Evolutionary conservation across 92 coral and sea anemone species (phyloP).

Genomic region (Epizoanthus stellaris): DNA sequence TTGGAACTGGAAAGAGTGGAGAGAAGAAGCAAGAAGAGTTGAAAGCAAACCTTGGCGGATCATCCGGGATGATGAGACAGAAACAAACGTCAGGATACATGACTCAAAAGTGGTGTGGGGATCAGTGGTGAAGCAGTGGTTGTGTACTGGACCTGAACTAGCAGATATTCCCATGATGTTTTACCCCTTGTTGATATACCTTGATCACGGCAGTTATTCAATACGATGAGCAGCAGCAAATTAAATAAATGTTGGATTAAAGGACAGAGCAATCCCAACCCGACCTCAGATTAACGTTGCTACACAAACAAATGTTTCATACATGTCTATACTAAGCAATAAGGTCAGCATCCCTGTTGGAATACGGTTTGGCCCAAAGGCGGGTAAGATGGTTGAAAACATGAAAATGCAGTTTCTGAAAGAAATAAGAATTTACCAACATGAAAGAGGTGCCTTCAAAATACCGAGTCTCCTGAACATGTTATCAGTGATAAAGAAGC

Average conservation of each 20-base stretch:
- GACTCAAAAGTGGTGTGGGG: conserved; percentile 38
- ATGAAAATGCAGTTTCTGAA: conserved; percentile 58
- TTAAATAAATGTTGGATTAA: conserved; percentile 46
- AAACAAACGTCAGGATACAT: conserved; percentile 60
- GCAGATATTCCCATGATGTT: conserved; percentile 31
- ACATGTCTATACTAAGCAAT: conserved; percentile 52
- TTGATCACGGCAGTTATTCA: conserved; percentile 47
- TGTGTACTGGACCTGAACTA: conserved; percentile 48
- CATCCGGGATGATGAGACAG: conserved; percentile 51
- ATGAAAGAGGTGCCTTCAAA: conserved; percentile 22
- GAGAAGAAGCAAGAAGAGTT: conserved; percentile 46
- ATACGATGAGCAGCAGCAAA: conserved; percentile 51
- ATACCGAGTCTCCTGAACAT: not conserved
- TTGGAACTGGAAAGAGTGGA: conserved; percentile 50
- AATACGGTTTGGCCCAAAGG: conserved; percentile 41
- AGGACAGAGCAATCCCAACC: conserved; percentile 51
- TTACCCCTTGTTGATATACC: conserved; percentile 48
- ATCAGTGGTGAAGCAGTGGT: conserved; percentile 51
- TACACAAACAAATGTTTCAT: conserved; percentile 53
- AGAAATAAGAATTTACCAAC: conserved; percentile 33
- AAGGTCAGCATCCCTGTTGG: conserved; percentile 55
- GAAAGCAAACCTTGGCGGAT: conserved; percentile 62
- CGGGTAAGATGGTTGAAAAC: conserved; percentile 49
- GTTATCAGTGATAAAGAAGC: conserved; percentile 9
- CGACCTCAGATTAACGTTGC: conserved; percentile 55